A percentile compares a stretch with the other conserved stretches of the same genome.
phyloP scores from a whole-genome alignment of 2,797 vertebrate species.

The Taeniopygia guttata region DNA sequence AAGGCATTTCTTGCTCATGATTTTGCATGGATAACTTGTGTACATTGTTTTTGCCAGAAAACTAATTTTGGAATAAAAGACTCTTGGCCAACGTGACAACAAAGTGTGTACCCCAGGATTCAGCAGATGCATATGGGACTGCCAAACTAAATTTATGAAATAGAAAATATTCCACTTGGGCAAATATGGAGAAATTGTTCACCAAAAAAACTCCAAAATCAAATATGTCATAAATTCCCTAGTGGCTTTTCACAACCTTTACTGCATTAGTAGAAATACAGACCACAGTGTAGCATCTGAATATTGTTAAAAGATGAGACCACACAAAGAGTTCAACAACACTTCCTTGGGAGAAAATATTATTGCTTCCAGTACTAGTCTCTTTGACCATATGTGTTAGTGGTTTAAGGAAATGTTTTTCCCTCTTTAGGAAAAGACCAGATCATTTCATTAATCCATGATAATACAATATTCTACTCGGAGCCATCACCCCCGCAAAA shows the following conservation, averaged over 20 bases:
- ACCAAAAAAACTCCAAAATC: slow-evolving; percentile 3
- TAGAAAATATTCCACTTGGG: slow-evolving; percentile 57
- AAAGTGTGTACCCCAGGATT: neutral
- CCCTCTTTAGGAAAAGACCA: slow-evolving; percentile 56
- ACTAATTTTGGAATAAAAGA: slow-evolving; percentile 14
- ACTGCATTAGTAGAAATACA: slow-evolving; percentile 47
- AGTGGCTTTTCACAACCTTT: slow-evolving; percentile 57
- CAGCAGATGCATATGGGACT: neutral
- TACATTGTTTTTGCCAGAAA: slow-evolving; percentile 11
- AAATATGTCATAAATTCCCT: slow-evolving; percentile 35
- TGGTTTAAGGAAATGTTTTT: slow-evolving; percentile 55
- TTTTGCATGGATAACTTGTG: neutral
- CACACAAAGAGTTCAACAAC: slow-evolving; percentile 68
- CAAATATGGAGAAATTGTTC: slow-evolving; percentile 52
- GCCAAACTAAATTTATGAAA: slow-evolving; percentile 49
- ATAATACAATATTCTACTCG: neutral
- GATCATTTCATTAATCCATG: slow-evolving; percentile 26
- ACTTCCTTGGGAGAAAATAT: slow-evolving; percentile 49
- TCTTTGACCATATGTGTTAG: slow-evolving; percentile 39
- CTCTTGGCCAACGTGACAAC: neutral
- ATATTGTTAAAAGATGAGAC: slow-evolving; percentile 68
- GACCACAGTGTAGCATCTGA: slow-evolving; percentile 59
- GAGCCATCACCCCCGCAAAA: slow-evolving; percentile 18
- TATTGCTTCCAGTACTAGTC: slow-evolving; percentile 41
- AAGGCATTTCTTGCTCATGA: neutral